Evolutionary conservation across 2,888 invertebrate species (phyloP), one percentile per base, ranked within the genome.

Genomic region (Microdon myrmicae): DNA sequence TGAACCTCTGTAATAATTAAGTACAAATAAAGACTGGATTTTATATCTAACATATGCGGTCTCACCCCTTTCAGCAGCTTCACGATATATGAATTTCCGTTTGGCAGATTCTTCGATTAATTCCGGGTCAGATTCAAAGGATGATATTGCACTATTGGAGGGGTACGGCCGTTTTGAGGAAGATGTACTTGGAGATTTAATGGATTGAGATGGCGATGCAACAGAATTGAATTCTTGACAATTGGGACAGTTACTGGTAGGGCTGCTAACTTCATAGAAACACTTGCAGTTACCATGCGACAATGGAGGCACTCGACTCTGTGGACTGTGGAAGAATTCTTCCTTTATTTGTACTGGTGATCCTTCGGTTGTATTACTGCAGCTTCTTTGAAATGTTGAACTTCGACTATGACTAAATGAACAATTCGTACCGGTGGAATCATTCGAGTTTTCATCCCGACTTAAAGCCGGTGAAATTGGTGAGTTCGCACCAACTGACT

Each of bases 1-100:
- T 72, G 69, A 29, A 78, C 73, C 35, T 76, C 77, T 78, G 67
- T 48, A 43, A 54, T 61, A 58, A 43, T 3, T 8, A n/a, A 17
- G 2, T n/a, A 3, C 9, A 17, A 3, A 35, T 7, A 3, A 5
- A 8, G 7, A 20, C 5, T 9, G 2, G 9, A 6, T 7, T 5
- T 4, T 1, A 6, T 12, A 34, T 8, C 12, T 1, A 38, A 25
- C 26, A 7, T 26, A 23, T n/a, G 6, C 6, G 7, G 23, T 31
- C 16, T 47, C 34, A 66, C 59, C 59, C 58, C 48, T 53, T 14
- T 53, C 66, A 23, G 64, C 48, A 8, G 44, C 35, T 28, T 59
- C 53, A 8, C 48, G 45, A 14, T 59, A 53, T 16, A 67, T 64
- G n/a, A 54, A 35, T 32, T 61, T 47, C 29, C 67, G 37, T 35